A percentile compares a stretch with the other conserved stretches of the same genome.
phyloP scores from a whole-genome alignment of 1,140 invertebrate genomes.

The Zaprionus tsacasi region DNA sequence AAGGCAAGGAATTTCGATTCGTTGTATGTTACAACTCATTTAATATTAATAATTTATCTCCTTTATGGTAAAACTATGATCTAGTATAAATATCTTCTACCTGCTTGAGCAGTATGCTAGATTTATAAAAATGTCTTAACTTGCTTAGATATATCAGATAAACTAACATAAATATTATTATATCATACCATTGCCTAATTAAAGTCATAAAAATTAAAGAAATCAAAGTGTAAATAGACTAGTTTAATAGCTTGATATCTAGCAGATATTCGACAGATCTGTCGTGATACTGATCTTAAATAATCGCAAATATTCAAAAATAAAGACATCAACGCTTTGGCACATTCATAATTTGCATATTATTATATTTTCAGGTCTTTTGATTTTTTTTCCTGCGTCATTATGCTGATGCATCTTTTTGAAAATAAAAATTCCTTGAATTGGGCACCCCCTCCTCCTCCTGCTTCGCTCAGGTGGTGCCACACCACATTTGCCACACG shows the following conservation, averaged over 20 bases:
- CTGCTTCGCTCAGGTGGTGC: conserved; percentile 23
- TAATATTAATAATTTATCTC: no score
- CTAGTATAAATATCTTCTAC: no score
- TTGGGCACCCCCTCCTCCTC: not conserved
- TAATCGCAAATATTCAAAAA: not conserved
- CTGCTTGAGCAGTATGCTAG: no score
- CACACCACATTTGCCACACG: conserved; percentile 58
- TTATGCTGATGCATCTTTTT: conserved; percentile 15
- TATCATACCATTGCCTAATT: no score
- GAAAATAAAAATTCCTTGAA: conserved; percentile 36
- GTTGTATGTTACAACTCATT: no score
- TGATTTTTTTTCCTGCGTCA: not conserved
- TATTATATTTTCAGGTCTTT: not conserved
- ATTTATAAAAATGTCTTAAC: no score
- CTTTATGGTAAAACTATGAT: no score
- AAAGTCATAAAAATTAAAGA: no score
- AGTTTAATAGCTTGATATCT: no score
- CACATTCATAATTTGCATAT: not conserved
- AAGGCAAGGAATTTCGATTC: no score
- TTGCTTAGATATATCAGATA: no score
- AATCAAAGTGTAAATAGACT: not conserved
- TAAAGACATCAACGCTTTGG: not conserved
- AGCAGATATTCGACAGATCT: not conserved
- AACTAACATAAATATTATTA: no score
- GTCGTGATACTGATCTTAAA: not conserved